Evolutionary conservation across 2,113 vertebrate species (phyloP), one percentile per base, ranked within the genome.

Genomic region (Limnothrissa miodon): DNA sequence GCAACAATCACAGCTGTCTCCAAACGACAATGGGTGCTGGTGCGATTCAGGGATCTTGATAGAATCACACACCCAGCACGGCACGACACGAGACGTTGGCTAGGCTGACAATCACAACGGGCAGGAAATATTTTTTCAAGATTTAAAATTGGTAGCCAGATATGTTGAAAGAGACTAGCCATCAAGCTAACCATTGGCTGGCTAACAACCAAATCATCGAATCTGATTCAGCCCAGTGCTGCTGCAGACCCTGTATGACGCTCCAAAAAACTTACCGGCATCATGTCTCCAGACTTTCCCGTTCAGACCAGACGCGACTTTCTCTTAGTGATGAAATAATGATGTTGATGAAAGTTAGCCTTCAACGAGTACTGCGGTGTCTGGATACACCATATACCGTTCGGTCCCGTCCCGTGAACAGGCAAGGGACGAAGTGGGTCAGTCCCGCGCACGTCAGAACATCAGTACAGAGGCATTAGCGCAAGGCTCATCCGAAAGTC

Each of bases 221-320:
- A 45, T 29, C 45, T 21, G 29, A n/a, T 42, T n/a, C 70, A 79
- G 74, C 21, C 13, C 33, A 66, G 10, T 36, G 17, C 29, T 25
- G 42, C 33, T 36, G 62, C 10, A 74, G 33, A 17, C 29, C 36
- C 25, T 66, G 66, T 74, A 13, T 66, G 59, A 11, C 59, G 59
- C 59, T 36, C 33, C 36, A 56, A 62, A 74, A 85, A 87, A 92
- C 94, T 93, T 88, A 95, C 94, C 93, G 93, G 93, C 81, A 94
- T 92, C 94, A 94, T 94, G 82, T 56, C 86, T 82, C 87, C 89
- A 66, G 83, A 5, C 82, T 79, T 33, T 48, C 39, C 82, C 39
- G 62, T 56, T 79, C 36, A 53, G 78, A 74, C 66, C 79, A 36
- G 70, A 59, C 25, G 36, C 74, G 39, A n/a, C 21, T 81, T 74